Evolutionary conservation across 1,140 invertebrate species (phyloP).

Genomic region (Adelges cooleyi): DNA sequence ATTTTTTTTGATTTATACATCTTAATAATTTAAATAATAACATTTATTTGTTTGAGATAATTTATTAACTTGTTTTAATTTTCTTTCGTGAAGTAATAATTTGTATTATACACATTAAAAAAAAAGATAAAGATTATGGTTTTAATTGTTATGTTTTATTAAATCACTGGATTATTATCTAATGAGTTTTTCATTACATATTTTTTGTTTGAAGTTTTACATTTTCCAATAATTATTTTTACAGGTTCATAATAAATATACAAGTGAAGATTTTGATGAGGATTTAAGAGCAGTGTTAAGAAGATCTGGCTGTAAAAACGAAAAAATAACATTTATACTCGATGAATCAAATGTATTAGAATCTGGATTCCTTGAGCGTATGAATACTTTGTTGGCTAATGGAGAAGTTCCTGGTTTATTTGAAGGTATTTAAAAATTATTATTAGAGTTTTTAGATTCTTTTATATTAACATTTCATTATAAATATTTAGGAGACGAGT

Average conservation of each 20-base stretch:
- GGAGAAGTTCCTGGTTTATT: constrained; percentile 93
- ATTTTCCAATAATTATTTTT: too few species aligned
- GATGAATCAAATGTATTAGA: constrained; percentile 99
- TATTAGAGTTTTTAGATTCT: neutral
- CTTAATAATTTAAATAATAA: too few species aligned
- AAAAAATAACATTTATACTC: constrained; percentile 98
- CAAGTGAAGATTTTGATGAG: constrained; percentile 96
- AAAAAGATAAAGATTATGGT: too few species aligned
- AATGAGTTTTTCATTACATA: too few species aligned
- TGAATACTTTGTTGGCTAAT: constrained; percentile 98
- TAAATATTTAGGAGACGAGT: constrained; percentile 68
- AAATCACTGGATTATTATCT: too few species aligned
- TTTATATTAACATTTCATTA: neutral
- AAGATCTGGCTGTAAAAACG: constrained; percentile 91
- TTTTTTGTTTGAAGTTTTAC: too few species aligned
- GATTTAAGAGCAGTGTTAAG: constrained; percentile 87
- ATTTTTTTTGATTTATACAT: too few species aligned
- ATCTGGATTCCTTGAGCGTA: constrained; percentile 95
- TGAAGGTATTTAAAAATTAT: constrained; percentile 44
- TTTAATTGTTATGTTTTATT: too few species aligned
- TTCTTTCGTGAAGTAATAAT: too few species aligned
- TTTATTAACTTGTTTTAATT: too few species aligned
- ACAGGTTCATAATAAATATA: constrained; percentile 97
- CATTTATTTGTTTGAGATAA: too few species aligned
- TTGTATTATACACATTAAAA: too few species aligned